Evolutionary conservation across 2,113 vertebrate genomes (phyloP).

Genomic region (Oceanites oceanicus): DNA sequence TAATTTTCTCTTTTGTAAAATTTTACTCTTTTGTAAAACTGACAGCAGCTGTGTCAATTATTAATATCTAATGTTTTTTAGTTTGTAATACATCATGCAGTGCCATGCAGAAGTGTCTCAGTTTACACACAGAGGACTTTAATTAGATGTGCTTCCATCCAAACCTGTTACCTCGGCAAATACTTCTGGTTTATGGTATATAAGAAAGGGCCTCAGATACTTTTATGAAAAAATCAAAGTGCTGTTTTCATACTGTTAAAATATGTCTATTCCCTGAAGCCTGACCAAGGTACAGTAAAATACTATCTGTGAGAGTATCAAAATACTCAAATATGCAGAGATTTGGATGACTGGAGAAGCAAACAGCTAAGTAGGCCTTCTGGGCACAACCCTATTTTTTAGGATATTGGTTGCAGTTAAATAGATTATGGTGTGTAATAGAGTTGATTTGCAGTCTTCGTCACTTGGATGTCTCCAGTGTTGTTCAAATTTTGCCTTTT

Average conservation of each 20-base stretch:
- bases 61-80: neutral
- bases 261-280: neutral
- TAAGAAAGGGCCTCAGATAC: neutral
- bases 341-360: neutral
- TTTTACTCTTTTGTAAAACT: neutral
- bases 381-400: neutral
- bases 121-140: neutral
- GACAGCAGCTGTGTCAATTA: neutral
- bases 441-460: neutral
- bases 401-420: neutral
- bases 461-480: neutral
- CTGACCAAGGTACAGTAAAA: neutral
- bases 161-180: neutral
- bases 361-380: neutral
- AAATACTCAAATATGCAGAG: neutral
- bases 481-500: neutral
- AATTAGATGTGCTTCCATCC: neutral
- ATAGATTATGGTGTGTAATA: neutral
- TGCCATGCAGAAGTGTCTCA: neutral
- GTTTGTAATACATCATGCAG: neutral
- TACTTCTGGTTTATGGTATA: neutral
- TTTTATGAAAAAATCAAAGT: neutral
- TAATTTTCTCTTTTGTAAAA: neutral
- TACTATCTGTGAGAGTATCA: neutral
- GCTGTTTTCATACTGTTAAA: neutral